Evolutionary conservation across 2,888 invertebrate genomes (phyloP), one percentile per base, ranked within the genome.

Genomic region (Dryocosmus kuriphilus): DNA sequence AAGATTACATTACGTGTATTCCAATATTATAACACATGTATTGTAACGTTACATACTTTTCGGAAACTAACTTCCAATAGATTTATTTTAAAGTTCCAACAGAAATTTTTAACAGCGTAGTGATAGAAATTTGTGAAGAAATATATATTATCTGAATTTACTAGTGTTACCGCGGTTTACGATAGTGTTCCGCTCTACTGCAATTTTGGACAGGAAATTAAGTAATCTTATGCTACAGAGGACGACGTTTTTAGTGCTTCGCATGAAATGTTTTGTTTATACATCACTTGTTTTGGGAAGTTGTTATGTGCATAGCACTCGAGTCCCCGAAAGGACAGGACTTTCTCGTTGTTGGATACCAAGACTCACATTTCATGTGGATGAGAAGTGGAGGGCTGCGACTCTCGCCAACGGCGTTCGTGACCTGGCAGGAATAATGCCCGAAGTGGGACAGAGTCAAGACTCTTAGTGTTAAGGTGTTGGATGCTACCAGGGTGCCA

Each of bases 361-460:
- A 63, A 38, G 16, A 78, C 97, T 96, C 93, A 97, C 97, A 96
- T 91, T 97, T 94, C 84, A 97, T 94, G 90, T 94, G 94, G 74
- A 97, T 92, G 77, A 94, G 94, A 79, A 96, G 92, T 8, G 96
- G 95, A 76, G 95, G 94, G 89, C 97, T 97, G 83, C 95, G 93
- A 4, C 96, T 95, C 89, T 96, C 96, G 67, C 97, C 97, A 89
- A 97, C 96, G 1, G 94, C 92, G 90, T 97, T 97, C 80, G 94
- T 93, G 6, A 97, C 97, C 75, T 96, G 94, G 90, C 97, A 97
- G 38, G 96, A 94, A 91, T 97, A 98, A 77, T 95, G 94, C 2
- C 97, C 96, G 0, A 95, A 94, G 85, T 95, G 95, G 83, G 94
- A 94, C 83, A 96, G 93, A 83, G 94, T 93, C 83, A 97, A 92